Base-by-base conservation (phyloP, 2,113 vertebrate species). In the Oncorhynchus keta region DNA sequence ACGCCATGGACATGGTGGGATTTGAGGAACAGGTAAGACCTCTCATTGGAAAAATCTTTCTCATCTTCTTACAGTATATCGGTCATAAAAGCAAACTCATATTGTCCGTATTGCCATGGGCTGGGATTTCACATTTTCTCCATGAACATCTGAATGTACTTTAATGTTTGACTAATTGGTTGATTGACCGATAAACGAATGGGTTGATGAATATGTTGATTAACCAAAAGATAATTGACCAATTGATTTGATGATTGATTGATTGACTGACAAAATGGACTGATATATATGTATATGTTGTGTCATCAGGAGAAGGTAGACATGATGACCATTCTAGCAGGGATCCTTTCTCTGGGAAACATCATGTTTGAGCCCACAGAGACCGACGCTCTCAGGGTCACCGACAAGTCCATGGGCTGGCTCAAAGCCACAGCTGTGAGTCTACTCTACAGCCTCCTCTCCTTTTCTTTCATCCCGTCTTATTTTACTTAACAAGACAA, bases 1-100 rank as follows among this genome's bases (percentile, higher is more conserved):
- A 94, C 76, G 94, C 94, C 32, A 89, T 95, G 90, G 89, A 94
- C 64, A 94, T 94, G 90, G 94, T 95, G 76, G 94, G 94, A 62
- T 95, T 95, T 81, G 88, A 93, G 72, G 91, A 94, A 59, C 93
- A 94, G 93, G 94, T 94, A 68, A 88, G 87, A 84, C 57, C 11
- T 61, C 35, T 3, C 11, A 51, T 1, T 70, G 18, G 39, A 18
- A 18, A 55, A 48, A 1, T 62, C 59, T 61, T 16, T 9, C 7
- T 16, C 59, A 62, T 55, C 51, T 16, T 55, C 16, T 18, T 55
- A 45, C 4, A 55, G 51, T 55, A 55, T 55, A 14, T 55, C 49
- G 16, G 49, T 45, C 39, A 45, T 45, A 45, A 45, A 45, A 45
- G 39, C 39, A 45, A 45, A 45, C 39, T 45, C 39, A 11, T 45